These are phyloP conservation scores for Hiodon alosoides DNA, from an alignment of 2,113 vertebrate genomes.

Conservation along the genomic window DNA sequence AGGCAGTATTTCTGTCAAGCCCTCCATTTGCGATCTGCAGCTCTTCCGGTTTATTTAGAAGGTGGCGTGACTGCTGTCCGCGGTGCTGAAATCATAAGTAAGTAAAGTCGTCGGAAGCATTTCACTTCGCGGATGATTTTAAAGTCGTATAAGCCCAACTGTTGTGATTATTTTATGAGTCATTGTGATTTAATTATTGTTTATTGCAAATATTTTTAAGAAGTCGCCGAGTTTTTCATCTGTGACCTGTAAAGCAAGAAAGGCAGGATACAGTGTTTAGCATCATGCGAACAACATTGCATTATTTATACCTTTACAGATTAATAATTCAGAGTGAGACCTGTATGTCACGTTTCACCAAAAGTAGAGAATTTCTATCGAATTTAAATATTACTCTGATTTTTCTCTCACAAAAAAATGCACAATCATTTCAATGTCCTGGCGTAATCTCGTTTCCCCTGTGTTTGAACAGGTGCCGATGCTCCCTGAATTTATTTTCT, in stretches of 20 bases:
- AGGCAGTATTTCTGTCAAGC: not conserved
- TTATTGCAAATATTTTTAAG: too few species aligned
- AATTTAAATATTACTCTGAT: not conserved
- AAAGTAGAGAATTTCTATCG: too few species aligned
- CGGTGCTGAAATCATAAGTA: constrained; percentile 23
- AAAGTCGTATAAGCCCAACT: not conserved
- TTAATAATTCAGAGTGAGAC: too few species aligned
- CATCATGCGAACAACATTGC: too few species aligned
- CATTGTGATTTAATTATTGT: not conserved
- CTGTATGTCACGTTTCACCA: too few species aligned
- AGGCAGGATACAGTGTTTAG: too few species aligned
- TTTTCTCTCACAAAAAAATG: not conserved
- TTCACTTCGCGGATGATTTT: not conserved
- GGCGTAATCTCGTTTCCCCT: not conserved
- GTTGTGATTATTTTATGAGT: not conserved
- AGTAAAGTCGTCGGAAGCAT: not conserved
- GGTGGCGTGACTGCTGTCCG: constrained; percentile 21
- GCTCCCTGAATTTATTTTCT: not conserved
- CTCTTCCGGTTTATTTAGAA: constrained; percentile 20
- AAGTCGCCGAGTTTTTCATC: too few species aligned
- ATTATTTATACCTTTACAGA: too few species aligned
- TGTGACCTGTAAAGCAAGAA: too few species aligned
- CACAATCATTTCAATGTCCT: not conserved
- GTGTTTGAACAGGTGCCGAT: not conserved
- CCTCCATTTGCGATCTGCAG: not conserved